phyloP scores from a whole-genome alignment of 1,140 invertebrate genomes.

The Nasonia longicornis region DNA sequence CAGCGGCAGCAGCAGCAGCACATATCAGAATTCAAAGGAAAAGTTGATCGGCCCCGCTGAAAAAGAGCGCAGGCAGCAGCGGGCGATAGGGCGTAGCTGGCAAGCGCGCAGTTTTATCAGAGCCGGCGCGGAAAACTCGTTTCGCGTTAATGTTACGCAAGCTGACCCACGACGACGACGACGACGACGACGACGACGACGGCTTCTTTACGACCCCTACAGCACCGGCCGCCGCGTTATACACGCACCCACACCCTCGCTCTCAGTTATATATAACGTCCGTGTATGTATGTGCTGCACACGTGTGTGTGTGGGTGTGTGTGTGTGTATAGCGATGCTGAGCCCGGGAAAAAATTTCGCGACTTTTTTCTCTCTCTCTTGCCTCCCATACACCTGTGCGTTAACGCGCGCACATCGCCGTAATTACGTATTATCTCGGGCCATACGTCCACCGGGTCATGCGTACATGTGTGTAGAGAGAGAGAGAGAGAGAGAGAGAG shows the following conservation, averaged over 20 bases:
- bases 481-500: not conserved
- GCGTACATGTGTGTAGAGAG: not conserved
- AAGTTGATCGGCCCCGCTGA: conserved; percentile 18
- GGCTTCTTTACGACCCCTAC: conserved; percentile 59
- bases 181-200: conserved; percentile 50
- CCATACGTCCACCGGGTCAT: not conserved
- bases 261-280: not conserved
- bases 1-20: not conserved
- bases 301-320: not conserved
- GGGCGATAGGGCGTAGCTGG: not conserved
- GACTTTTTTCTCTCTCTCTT: not conserved
- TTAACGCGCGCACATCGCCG: not conserved
- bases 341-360: not conserved
- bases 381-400: not conserved
- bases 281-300: not conserved
- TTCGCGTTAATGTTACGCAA: conserved; percentile 62
- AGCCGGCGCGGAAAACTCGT: conserved; percentile 55
- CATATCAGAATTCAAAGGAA: conserved; percentile 38
- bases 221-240: not conserved
- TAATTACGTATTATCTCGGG: conserved; percentile 44
- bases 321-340: not conserved
- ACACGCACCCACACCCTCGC: not conserved
- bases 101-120: conserved; percentile 21
- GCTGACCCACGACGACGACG: conserved; percentile 50
- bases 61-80: not conserved